phyloP scores from a whole-genome alignment of 1,140 invertebrate species.

The Heliconius congener region DNA sequence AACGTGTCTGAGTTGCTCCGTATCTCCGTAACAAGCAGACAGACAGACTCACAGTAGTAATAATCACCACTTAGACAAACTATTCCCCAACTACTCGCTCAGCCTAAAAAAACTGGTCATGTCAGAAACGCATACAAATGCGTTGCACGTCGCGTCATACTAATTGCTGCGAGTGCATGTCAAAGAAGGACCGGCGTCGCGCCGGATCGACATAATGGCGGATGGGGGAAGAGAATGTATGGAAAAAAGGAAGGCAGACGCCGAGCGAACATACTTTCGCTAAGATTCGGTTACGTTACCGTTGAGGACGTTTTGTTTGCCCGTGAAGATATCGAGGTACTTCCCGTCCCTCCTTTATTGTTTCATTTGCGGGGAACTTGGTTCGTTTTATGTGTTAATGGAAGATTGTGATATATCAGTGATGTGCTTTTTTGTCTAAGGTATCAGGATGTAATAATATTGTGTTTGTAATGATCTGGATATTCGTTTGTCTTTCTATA shows the following conservation, averaged over 20 bases:
- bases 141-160: slow-evolving; percentile 66
- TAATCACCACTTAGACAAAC: slow-evolving; percentile 31
- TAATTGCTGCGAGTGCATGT: slow-evolving; percentile 78
- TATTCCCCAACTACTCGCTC: slow-evolving; percentile 31
- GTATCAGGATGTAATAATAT: no score
- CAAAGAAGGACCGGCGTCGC: slow-evolving; percentile 75
- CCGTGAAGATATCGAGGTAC: slow-evolving; percentile 36
- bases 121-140: slow-evolving; percentile 43
- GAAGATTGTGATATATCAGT: not conserved
- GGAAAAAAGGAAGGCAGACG: slow-evolving; percentile 68
- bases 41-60: slow-evolving; percentile 14
- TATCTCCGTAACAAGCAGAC: not conserved
- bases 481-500: not conserved
- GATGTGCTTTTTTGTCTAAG: not conserved
- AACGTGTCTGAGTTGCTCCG: not conserved
- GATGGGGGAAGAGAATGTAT: slow-evolving; percentile 71
- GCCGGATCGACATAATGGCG: slow-evolving; percentile 75
- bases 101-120: slow-evolving; percentile 43
- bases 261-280: slow-evolving; percentile 53
- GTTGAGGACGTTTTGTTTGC: slow-evolving; percentile 53
- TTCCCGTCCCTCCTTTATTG: slow-evolving; percentile 28
- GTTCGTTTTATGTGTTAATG: slow-evolving; percentile 9
- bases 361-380: not conserved
- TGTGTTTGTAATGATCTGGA: not conserved
- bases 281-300: slow-evolving; percentile 69